Evolutionary conservation across 2,888 invertebrate species (phyloP), one percentile per base, ranked within the genome.

Genomic region (Euplagia quadripunctaria): DNA sequence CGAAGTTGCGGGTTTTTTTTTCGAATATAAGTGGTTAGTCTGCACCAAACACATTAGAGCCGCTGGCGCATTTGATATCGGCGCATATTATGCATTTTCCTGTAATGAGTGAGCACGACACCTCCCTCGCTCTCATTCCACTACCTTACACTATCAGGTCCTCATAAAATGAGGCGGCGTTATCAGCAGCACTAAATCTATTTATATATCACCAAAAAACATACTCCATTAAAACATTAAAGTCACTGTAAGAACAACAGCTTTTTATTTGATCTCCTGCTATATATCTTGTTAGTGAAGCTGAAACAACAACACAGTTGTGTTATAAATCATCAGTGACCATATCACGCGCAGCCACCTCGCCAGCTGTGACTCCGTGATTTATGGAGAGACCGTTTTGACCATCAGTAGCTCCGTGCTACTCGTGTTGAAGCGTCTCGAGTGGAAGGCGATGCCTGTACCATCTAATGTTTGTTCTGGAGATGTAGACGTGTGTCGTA

Each of bases 271-370:
- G 41, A 61, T 65, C 9, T 65, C 55, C n/a, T 17, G 14, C 58
- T 16, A 61, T 43, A 31, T 46, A 51, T 61, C 49, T 66, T 58
- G 66, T 71, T 51, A 49, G 49, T 41, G 61, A 67, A 42, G 61
- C 71, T 71, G 49, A 66, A 61, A 66, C 61, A 52, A 63, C 64
- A 65, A n/a, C 31, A 46, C 14, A 17, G 49, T n/a, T 16, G 11
- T 8, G 58, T n/a, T 61, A 67, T 71, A 61, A 71, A 67, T 71
- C 66, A 71, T 58, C 4, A 58, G 61, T 71, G 71, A 11, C 66
- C 43, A 55, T 16, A 66, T n/a, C 65, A 31, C 20, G 46, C 42
- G 64, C 52, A 42, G 5, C 49, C 55, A 43, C 49, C 55, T 58
- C 61, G 61, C 46, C 69, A 66, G 69, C 14, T 51, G 42, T 68